These are phyloP conservation scores for Triplophysa tibetana DNA, from an alignment of 2,113 vertebrate species.

Conservation along the genomic window DNA sequence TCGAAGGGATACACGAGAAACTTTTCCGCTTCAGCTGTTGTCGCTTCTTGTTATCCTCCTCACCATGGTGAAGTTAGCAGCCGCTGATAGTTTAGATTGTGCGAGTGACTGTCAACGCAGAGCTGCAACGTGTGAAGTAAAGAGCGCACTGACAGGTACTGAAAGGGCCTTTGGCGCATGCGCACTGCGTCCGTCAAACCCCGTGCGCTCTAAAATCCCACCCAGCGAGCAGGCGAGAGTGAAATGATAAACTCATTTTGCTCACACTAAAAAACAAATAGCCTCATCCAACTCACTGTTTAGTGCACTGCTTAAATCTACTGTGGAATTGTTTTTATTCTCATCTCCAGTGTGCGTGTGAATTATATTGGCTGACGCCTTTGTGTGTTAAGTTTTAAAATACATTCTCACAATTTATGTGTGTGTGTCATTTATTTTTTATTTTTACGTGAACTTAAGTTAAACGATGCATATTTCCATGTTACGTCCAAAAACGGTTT, in stretches of 20 bases:
- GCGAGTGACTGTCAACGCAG: constrained; percentile 70
- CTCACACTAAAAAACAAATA: constrained; percentile 4
- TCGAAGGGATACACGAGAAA: neutral
- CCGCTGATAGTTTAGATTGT: constrained; percentile 60
- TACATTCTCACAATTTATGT: neutral
- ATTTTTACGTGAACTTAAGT: too few relatives aligned
- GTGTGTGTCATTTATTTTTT: neutral
- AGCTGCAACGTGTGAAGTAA: constrained; percentile 77
- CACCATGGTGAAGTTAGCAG: constrained; percentile 61
- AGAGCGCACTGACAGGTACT: constrained; percentile 73
- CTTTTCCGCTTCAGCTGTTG: neutral
- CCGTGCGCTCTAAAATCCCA: constrained; percentile 54
- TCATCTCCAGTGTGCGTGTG: neutral
- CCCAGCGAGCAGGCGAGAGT: constrained; percentile 45
- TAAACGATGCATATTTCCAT: too few relatives aligned
- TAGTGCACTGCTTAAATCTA: too few relatives aligned
- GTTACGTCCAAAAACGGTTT: neutral
- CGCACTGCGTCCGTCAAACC: constrained; percentile 59
- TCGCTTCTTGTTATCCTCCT: constrained; percentile 55
- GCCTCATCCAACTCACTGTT: neutral
- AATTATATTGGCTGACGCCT: neutral
- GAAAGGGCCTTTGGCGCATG: constrained; percentile 72
- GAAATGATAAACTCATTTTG: constrained; percentile 40
- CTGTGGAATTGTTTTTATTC: neutral
- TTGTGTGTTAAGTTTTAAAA: neutral